Evolutionary conservation across 2,113 vertebrate genomes (phyloP).

Genomic region (Calyptommatus sinebrachiatus): DNA sequence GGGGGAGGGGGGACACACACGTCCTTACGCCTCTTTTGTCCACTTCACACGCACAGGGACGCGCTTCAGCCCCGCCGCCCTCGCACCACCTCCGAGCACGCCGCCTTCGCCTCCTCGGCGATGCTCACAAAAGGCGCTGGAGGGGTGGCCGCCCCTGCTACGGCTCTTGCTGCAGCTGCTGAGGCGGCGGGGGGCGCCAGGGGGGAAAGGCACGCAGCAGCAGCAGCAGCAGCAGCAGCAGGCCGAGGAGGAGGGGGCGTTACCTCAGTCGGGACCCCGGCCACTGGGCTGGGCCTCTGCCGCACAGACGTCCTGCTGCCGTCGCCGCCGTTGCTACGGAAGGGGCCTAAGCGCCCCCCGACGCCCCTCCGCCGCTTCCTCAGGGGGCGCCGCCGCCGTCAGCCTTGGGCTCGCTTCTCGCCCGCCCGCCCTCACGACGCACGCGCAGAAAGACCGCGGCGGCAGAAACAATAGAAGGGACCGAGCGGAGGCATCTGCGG

Average conservation of each 20-base stretch:
- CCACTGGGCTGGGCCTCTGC: not conserved
- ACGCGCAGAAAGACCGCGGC: too few relatives aligned
- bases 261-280: slow-evolving; percentile 7
- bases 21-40: not conserved
- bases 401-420: too few relatives aligned
- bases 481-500: not conserved
- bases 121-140: not conserved
- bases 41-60: not conserved
- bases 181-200: not conserved
- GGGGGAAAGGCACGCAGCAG: not conserved
- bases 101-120: too few relatives aligned
- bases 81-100: not conserved
- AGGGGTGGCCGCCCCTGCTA: not conserved
- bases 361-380: too few relatives aligned
- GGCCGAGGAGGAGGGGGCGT: not conserved
- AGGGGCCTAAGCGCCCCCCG: too few relatives aligned
- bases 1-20: not conserved
- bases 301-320: not conserved
- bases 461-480: too few relatives aligned
- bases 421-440: too few relatives aligned
- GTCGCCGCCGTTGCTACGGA: not conserved
- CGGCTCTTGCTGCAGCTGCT: too few relatives aligned
- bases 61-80: too few relatives aligned
- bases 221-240: too few relatives aligned
- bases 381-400: too few relatives aligned